These are phyloP conservation scores for Sorex fumeus DNA, from an alignment of 2,113 vertebrate species.

Conservation along the genomic window DNA sequence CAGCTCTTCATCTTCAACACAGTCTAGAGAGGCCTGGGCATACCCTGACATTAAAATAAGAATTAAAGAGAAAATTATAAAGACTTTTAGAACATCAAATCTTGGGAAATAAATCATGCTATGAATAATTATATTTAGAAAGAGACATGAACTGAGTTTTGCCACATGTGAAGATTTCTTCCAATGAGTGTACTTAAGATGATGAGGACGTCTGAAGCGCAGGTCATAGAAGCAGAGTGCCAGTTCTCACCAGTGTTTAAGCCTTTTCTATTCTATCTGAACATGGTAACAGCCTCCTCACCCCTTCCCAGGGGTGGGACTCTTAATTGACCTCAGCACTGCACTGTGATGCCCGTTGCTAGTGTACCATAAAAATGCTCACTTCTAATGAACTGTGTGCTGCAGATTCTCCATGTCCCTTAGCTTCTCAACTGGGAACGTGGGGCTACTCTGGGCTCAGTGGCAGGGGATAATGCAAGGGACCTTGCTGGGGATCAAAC, in stretches of 20 bases:
- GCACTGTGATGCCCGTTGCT: background rate
- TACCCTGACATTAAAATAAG: background rate
- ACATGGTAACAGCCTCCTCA: no score
- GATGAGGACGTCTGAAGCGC: background rate
- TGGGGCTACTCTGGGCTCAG: no score
- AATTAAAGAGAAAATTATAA: conserved; percentile 31
- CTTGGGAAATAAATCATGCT: background rate
- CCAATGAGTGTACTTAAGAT: background rate
- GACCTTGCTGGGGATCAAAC: no score
- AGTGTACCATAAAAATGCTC: background rate
- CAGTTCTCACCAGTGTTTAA: background rate
- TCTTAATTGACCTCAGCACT: background rate
- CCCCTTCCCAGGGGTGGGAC: background rate
- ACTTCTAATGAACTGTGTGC: background rate
- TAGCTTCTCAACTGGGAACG: background rate
- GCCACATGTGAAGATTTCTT: background rate
- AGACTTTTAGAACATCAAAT: conserved; percentile 38
- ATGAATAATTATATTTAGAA: background rate
- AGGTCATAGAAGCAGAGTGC: background rate
- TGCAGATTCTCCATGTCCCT: background rate
- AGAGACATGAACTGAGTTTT: conserved; percentile 58
- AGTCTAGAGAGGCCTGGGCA: background rate
- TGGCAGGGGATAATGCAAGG: no score
- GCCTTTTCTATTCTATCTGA: background rate
- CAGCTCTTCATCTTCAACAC: background rate